Evolutionary conservation across 2,888 invertebrate genomes (phyloP).

Genomic region (Chrysolina haemoptera): DNA sequence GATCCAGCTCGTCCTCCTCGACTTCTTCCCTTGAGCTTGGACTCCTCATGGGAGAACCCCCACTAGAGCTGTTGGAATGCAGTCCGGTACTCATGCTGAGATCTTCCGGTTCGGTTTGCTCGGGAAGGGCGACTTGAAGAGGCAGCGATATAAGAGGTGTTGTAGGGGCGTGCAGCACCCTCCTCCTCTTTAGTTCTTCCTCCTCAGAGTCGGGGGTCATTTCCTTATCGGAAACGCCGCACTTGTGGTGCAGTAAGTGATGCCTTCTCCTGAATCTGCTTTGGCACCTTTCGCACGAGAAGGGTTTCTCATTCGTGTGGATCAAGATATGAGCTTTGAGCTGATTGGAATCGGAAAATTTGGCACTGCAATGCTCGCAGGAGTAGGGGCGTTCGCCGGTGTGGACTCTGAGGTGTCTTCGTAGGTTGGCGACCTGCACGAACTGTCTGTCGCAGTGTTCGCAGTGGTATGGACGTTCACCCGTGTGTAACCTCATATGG

Average conservation of each 20-base stretch:
- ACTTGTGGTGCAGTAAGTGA: conserved; percentile 89
- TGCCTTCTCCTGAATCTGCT: conserved; percentile 87
- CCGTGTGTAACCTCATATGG: conserved; percentile 92
- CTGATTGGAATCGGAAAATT: conserved; percentile 94
- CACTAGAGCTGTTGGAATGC: conserved; percentile 71
- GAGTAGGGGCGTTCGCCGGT: conserved; percentile 93
- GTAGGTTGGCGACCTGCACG: conserved; percentile 92
- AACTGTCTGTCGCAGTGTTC: conserved; percentile 93
- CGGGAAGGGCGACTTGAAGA: conserved; percentile 73
- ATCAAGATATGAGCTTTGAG: conserved; percentile 91
- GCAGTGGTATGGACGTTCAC: conserved; percentile 94
- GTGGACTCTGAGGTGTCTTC: conserved; percentile 91
- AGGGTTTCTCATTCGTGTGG: conserved; percentile 93
- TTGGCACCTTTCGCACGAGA: conserved; percentile 85
- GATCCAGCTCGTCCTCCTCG: conserved; percentile 72
- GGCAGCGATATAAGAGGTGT: conserved; percentile 66
- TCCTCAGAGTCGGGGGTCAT: conserved; percentile 61
- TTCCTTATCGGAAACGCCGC: conserved; percentile 71
- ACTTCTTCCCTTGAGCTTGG: conserved; percentile 68
- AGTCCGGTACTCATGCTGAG: conserved; percentile 80
- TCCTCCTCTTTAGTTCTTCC: conserved; percentile 64
- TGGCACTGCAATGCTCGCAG: conserved; percentile 87
- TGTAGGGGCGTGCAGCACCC: conserved; percentile 71
- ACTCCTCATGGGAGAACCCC: conserved; percentile 70
- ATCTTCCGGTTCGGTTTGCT: conserved; percentile 94